Base-by-base conservation (phyloP, 2,888 invertebrate genomes). In the Oligia strigilis region DNA sequence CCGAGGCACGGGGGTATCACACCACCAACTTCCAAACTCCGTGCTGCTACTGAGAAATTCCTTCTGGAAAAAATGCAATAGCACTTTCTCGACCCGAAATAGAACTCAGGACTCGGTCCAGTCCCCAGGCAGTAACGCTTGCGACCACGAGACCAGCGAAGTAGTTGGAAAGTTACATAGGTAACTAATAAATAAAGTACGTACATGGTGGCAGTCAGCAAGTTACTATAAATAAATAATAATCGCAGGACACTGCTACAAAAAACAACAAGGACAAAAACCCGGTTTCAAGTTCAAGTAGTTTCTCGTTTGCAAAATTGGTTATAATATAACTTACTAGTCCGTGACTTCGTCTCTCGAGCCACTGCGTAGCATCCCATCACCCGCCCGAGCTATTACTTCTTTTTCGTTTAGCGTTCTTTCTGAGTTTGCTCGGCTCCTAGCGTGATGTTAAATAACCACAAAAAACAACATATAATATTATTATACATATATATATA, bases 221-320 rank as follows among this genome's bases (percentile, higher is more conserved):
- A 23, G 17, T 6, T 14, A 29, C n/a, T 0, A 72, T n/a, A n/a
- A n/a, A 43, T 43, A 58, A 58, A 40, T 60, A 72, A 49, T n/a
- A 36, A 23, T 67, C 65, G 29, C 9, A 66, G 23, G 36, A 29
- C 5, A 23, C 36, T 49, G 23, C 9, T 65, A 17, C 14, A 23
- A 29, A 62, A 66, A 73, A 43, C 14, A 46, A 46, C 72, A 58
- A 43, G 72, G 19, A 17, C 52, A 40, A 70, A 55, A 75, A 52
- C 9, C 40, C 40, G 13, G 75, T 43, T 70, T 52, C 43, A n/a
- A n/a, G 40, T n/a, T 43, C 40, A 52, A 43, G 52, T 23, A 29
- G 29, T 58, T 46, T 67, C 5, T 71, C 71, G 43, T 72, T 55
- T 71, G 4, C 9, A 4, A 36, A 36, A 52, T 67, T 19, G 4